Conservation (phyloP, 2,888 invertebrate species). For the Fragum sueziense region DNA sequence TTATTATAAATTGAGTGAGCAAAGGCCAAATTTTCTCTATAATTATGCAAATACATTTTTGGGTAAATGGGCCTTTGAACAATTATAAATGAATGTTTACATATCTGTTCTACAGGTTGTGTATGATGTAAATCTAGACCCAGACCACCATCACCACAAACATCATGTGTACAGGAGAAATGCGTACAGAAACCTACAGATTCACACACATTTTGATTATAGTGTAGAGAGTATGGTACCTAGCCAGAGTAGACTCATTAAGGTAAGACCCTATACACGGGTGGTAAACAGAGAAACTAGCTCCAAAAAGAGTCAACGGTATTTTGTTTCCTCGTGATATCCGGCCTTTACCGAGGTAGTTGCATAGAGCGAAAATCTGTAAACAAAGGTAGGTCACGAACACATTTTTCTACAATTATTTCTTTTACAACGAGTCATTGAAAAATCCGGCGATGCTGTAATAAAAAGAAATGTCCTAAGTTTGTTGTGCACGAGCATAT, state of each 20-base stretch:
- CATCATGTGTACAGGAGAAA: slow-evolving; percentile 71
- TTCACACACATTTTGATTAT: slow-evolving; percentile 76
- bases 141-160: not conserved
- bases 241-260: slow-evolving; percentile 68
- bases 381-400: too few species aligned
- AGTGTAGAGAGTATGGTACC: slow-evolving; percentile 71
- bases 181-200: slow-evolving; percentile 70
- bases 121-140: slow-evolving; percentile 48
- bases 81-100: not conserved
- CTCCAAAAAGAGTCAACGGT: too few species aligned
- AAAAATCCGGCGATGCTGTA: too few species aligned
- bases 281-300: too few species aligned
- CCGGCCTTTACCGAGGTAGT: too few species aligned
- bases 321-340: too few species aligned
- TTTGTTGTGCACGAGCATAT: too few species aligned
- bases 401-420: too few species aligned
- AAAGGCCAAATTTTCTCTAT: not conserved
- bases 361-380: too few species aligned
- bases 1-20: not conserved
- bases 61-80: not conserved
- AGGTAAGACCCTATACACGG: too few species aligned
- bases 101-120: slow-evolving; percentile 35
- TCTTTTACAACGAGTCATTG: too few species aligned
- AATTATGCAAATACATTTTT: not conserved
- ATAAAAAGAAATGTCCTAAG: too few species aligned